Evolutionary conservation across 2,888 invertebrate species (phyloP), one percentile per base, ranked within the genome.

Genomic region (Biston stratarius): DNA sequence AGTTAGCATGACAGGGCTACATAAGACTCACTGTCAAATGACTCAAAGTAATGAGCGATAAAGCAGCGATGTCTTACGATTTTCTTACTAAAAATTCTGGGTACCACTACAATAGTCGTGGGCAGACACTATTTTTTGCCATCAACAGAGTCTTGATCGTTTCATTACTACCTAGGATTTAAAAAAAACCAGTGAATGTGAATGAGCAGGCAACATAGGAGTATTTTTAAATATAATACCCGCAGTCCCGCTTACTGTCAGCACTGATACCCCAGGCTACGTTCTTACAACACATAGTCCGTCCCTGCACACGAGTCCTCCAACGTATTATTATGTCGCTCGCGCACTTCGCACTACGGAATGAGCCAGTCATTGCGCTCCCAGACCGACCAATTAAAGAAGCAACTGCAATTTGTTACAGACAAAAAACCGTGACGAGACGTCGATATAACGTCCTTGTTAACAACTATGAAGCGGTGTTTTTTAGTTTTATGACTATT

Each of bases 281-380:
- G 42, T 55, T 33, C 55, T 42, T 33, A 44, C 55, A 44, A 55
- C 40, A 42, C 8, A 6, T 10, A 58, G 36, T 40, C 58, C 40
- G 42, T 33, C 40, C 14, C 61, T 48, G 48, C 60, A 44, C n/a
- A 14, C n/a, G 24, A 47, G 58, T 59, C 61, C 67, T 61, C 67
- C 65, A 72, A 71, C 74, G 67, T 74, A 68, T 74, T 65, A 75
- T 75, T 75, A 75, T 80, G 84, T 81, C 84, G 86, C 85, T 85
- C 84, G 84, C 87, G 86, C 88, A 89, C 91, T 92, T 90, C 87
- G 91, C 90, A 89, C 86, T 88, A 87, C 85, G 77, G 86, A 87
- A 89, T 78, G 80, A 85, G 83, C 84, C 79, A 90, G 91, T 93
- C 93, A 93, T 90, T 80, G 80, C 76, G 77, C 80, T 80, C 80